Conservation (phyloP, 1,140 invertebrate genomes). For the Potamilus streckersoni region DNA sequence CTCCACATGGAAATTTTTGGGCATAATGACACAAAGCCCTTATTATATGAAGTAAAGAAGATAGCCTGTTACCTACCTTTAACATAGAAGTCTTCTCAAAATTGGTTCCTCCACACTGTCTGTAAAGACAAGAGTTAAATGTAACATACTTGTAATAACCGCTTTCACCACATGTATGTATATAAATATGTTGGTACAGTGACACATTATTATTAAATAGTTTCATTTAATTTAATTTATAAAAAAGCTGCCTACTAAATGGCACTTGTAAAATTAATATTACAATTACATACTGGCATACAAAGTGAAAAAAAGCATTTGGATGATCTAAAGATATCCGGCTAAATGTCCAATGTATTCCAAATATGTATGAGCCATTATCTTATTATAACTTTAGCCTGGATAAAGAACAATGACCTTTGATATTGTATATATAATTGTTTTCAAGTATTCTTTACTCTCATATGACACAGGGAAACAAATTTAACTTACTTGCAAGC, state of each 20-base stretch:
- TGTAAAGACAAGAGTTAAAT: constrained; percentile 45
- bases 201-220: neutral
- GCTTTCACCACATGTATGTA: neutral
- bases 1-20: too few relatives aligned
- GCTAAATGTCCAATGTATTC: too few relatives aligned
- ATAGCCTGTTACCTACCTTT: constrained; percentile 35
- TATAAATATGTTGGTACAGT: neutral
- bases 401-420: neutral
- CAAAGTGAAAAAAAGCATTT: neutral
- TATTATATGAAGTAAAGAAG: too few relatives aligned
- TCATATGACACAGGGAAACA: neutral
- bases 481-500: constrained; percentile 72
- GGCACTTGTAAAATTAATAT: neutral
- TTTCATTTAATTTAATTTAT: neutral
- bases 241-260: neutral
- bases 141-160: neutral
- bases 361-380: neutral
- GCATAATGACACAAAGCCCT: too few relatives aligned
- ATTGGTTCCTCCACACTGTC: constrained; percentile 78
- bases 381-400: neutral
- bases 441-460: neutral
- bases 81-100: constrained; percentile 77
- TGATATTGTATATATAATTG: neutral
- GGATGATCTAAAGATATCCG: too few relatives aligned
- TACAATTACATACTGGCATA: neutral